Evolutionary conservation across 2,797 vertebrate species (phyloP).

Genomic region (Trachops cirrhosus): DNA sequence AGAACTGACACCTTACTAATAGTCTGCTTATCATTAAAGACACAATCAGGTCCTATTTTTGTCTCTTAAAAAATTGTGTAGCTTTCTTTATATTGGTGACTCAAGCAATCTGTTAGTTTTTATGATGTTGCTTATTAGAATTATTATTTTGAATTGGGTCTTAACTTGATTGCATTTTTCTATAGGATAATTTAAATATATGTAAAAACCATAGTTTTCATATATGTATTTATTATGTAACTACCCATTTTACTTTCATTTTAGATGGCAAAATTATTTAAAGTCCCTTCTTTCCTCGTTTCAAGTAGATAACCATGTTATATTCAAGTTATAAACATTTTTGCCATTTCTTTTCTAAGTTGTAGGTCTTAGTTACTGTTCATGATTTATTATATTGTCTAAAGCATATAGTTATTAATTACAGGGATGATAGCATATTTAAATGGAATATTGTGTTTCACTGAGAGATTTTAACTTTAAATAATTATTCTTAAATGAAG

Average conservation of each 20-base stretch:
- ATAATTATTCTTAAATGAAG: not conserved
- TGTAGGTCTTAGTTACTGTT: not conserved
- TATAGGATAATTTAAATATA: not conserved
- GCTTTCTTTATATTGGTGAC: not conserved
- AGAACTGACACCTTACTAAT: not conserved
- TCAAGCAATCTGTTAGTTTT: not conserved
- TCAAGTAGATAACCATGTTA: not conserved
- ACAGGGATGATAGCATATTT: not conserved
- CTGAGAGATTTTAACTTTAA: not conserved
- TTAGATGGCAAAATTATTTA: not conserved
- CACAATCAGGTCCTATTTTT: not conserved
- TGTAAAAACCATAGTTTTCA: not conserved
- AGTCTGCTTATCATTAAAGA: not conserved
- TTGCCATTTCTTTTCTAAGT: not conserved
- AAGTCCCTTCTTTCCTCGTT: not conserved
- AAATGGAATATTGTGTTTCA: not conserved
- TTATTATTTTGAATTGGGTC: not conserved
- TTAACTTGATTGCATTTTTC: not conserved
- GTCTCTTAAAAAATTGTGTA: not conserved
- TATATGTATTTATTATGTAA: not conserved
- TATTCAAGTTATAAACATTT: not conserved
- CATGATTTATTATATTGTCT: not conserved
- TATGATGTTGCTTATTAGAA: not conserved
- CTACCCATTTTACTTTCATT: not conserved
- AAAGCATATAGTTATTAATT: not conserved